phyloP scores from a whole-genome alignment of 2,113 vertebrate species.

The Callocephalon fimbriatum region DNA sequence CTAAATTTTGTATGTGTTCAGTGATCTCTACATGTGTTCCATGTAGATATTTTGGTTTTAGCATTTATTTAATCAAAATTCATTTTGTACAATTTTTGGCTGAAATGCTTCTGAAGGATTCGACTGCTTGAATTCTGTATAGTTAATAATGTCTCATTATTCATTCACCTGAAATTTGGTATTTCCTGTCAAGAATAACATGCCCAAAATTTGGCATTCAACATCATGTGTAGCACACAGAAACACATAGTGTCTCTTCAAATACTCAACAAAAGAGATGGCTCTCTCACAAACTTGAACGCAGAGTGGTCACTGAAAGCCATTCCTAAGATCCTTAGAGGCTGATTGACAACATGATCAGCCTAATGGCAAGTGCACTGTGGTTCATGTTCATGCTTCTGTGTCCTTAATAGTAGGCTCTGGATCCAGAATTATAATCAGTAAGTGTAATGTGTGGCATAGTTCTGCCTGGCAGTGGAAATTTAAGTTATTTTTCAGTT shows the following conservation, averaged over 20 bases:
- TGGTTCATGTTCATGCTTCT: background rate
- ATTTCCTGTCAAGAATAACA: background rate
- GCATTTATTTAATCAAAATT: background rate
- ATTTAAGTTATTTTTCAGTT: background rate
- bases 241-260: background rate
- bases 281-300: background rate
- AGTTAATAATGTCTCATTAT: background rate
- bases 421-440: background rate
- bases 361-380: background rate
- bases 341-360: background rate
- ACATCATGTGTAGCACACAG: background rate
- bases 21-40: background rate
- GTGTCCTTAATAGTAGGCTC: background rate
- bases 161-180: background rate
- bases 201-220: background rate
- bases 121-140: background rate
- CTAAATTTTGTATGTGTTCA: background rate
- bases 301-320: background rate
- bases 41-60: background rate
- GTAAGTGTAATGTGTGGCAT: background rate
- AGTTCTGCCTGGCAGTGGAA: background rate
- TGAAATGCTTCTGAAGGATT: background rate
- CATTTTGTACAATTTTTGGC: background rate
- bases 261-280: background rate
- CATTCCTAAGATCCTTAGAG: background rate